These are phyloP conservation scores for Tympanoctomys barrerae DNA, from an alignment of 2,797 vertebrate genomes.

Conservation along the genomic window DNA sequence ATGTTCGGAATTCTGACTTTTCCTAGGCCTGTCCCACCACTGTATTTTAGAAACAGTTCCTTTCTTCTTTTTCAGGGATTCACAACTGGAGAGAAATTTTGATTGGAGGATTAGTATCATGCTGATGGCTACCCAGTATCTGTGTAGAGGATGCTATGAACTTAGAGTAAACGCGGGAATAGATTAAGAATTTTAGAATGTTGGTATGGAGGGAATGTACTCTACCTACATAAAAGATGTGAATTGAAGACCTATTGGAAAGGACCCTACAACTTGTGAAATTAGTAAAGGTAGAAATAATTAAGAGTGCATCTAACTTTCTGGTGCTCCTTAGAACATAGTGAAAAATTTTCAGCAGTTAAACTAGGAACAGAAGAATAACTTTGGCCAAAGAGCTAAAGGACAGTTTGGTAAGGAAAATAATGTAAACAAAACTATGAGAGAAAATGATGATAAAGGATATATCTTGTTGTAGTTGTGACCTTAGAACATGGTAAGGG, in stretches of 20 bases:
- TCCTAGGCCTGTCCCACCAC: background rate
- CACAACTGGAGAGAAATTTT: background rate
- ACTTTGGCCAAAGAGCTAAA: background rate
- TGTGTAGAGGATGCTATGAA: background rate
- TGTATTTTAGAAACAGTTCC: background rate
- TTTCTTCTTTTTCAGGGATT: background rate
- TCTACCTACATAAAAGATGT: background rate
- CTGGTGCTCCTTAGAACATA: background rate
- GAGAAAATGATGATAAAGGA: background rate
- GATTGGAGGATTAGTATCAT: background rate
- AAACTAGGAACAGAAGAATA: background rate
- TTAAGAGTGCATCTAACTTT: background rate
- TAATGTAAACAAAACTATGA: background rate
- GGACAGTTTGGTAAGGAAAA: background rate
- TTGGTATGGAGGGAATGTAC: background rate
- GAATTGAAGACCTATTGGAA: background rate
- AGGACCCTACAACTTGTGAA: background rate
- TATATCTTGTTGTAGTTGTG: background rate
- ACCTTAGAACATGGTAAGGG: background rate
- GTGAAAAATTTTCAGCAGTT: background rate
- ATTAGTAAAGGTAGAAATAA: background rate
- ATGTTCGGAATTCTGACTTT: background rate
- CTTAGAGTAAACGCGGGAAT: background rate
- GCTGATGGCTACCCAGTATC: background rate
- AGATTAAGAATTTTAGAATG: background rate